Evolutionary conservation across 1,140 invertebrate genomes (phyloP).

Genomic region (Hyphantria cunea): DNA sequence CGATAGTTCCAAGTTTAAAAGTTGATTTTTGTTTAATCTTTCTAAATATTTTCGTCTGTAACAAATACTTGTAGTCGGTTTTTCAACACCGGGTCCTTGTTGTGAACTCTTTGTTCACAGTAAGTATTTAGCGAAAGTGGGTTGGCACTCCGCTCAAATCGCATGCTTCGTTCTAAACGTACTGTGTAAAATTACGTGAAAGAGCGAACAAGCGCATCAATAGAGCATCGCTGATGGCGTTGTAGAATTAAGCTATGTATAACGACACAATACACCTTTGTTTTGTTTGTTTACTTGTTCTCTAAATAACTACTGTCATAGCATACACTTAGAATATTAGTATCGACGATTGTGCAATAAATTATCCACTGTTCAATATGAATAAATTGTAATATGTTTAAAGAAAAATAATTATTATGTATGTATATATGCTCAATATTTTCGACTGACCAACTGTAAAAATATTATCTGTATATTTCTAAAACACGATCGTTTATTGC

Average conservation of each 20-base stretch:
- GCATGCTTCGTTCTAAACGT: background rate
- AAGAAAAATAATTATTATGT: slow-evolving; percentile 38
- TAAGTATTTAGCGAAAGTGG: background rate
- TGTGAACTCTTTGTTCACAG: no score
- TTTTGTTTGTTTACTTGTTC: slow-evolving; percentile 49
- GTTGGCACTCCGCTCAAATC: background rate
- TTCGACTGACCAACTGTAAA: slow-evolving; percentile 78
- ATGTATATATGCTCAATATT: slow-evolving; percentile 69
- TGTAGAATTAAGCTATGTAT: slow-evolving; percentile 60
- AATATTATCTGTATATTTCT: slow-evolving; percentile 37
- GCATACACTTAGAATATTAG: slow-evolving; percentile 66
- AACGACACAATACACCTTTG: slow-evolving; percentile 60
- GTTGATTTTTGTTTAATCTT: no score
- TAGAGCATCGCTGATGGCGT: slow-evolving; percentile 64
- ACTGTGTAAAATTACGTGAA: slow-evolving; percentile 30
- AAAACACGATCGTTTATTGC: slow-evolving; percentile 37
- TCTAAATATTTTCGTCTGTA: no score
- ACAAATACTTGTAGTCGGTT: no score
- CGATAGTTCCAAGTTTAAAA: no score
- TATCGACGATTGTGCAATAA: slow-evolving; percentile 76
- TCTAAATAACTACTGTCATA: slow-evolving; percentile 56
- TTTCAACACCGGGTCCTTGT: no score
- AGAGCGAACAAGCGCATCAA: slow-evolving; percentile 48
- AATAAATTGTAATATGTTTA: slow-evolving; percentile 60
- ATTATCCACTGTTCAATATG: slow-evolving; percentile 64